A percentile compares a stretch with the other conserved stretches of the same genome.
phyloP scores from a whole-genome alignment of 2,797 vertebrate species.

The Mionectes olivaceus region DNA sequence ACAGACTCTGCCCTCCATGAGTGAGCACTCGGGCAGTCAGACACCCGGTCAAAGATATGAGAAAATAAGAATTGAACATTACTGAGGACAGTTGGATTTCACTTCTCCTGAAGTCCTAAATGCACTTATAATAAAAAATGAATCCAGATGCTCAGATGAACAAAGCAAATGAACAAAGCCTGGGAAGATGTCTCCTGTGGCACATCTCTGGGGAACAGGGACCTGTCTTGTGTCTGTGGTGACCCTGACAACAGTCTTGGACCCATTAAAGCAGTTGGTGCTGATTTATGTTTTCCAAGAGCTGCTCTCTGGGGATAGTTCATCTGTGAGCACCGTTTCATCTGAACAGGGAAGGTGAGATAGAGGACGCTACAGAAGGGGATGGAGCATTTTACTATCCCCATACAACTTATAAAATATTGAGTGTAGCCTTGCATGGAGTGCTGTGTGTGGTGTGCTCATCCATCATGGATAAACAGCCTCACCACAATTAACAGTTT shows the following conservation, averaged over 20 bases:
- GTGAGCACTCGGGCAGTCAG: neutral
- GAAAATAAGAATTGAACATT: neutral
- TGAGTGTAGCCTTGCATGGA: constrained; percentile 20
- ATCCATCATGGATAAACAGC: constrained; percentile 21
- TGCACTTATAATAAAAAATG: neutral
- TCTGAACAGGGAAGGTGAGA: constrained; percentile 39
- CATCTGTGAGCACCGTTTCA: neutral
- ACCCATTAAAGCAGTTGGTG: neutral
- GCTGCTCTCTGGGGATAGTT: neutral
- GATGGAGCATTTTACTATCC: constrained; percentile 18
- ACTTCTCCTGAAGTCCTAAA: neutral
- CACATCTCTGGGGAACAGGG: neutral
- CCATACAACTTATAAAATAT: constrained; percentile 33
- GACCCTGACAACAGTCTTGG: neutral
- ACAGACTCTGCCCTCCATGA: neutral
- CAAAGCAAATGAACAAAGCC: neutral
- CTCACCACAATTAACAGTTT: constrained; percentile 29
- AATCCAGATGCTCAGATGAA: neutral
- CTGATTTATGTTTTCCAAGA: neutral
- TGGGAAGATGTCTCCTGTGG: neutral
- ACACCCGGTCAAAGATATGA: neutral
- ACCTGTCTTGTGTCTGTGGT: neutral
- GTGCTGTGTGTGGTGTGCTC: neutral
- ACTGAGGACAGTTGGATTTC: neutral
- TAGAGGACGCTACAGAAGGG: neutral